Base-by-base conservation (phyloP, 2,113 vertebrate genomes). In the Jacana jacana region DNA sequence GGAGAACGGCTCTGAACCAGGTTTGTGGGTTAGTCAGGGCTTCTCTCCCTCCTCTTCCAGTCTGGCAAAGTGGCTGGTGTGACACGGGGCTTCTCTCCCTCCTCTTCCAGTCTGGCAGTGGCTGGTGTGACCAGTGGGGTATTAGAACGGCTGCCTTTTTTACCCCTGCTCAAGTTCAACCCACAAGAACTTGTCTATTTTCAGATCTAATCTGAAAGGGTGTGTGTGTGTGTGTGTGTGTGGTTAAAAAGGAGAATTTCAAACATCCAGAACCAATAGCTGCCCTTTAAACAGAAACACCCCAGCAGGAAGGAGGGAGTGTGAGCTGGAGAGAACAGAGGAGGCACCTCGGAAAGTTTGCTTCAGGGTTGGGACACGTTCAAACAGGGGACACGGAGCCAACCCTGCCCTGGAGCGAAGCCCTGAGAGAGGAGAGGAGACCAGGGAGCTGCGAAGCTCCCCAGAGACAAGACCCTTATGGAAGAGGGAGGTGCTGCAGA, bases 381-480 rank as follows among this genome's bases (percentile, higher is more conserved):
- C 44, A 11, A 8, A 2, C 2, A 0, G 13, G 2, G 61, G 82
- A 30, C 70, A 24, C 9, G 3, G 1, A 31, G 37, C 54, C 40
- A 5, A 7, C 3, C 17, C 40, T 10, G 11, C 2, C 0, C 0
- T 2, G 0, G 6, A 27, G 70, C 81, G 5, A 7, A 28, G 51
- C 68, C n/a, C 25, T 1, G 35, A 33, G 48, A 11, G 71, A 24
- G 6, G 24, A 65, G 72, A 49, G 27, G 28, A 35, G 63, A 33
- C 7, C 18, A 3, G 17, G 61, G 66, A 20, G 40, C 64, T 55
- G 68, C 91, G 51, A 33, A 55, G 35, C 61, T 33, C 65, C 65
- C 37, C 5, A 6, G 40, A 27, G 17, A 5, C 8, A 9, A 33
- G 25, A 5, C 9, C 27, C 20, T 71, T 25, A 22, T 19, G 30